Base-by-base conservation (phyloP, 2,797 vertebrate genomes). In the Huso huso region DNA sequence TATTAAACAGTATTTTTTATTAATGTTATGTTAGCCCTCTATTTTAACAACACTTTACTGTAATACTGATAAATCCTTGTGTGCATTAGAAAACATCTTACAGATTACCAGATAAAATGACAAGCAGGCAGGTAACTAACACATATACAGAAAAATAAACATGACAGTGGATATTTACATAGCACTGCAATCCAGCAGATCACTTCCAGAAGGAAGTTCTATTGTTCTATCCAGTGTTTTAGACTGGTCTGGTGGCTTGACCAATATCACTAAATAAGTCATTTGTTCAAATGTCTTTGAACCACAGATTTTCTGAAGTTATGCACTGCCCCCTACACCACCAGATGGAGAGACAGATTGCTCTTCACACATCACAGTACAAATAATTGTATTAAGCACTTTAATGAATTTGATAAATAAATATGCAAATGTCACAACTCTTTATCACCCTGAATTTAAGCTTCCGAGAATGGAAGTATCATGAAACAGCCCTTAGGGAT, bases 391-490 rank as follows among this genome's bases (percentile, higher is more conserved):
- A 80, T 81, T 79, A 78, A 79, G 78, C 79, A 73, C 77, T 80
- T 71, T 77, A 67, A 68, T 69, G 75, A 68, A 23, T 81, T 78
- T 77, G 75, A 80, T 81, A 85, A 85, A 82, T 81, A 82, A 80
- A 84, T 76, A 82, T 70, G 73, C 71, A 77, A 75, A 82, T 83
- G 83, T 78, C 77, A 77, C 78, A 77, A 79, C 76, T 82, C 79
- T 82, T 81, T 77, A 83, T 80, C 76, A 76, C 74, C 72, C 60
- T 62, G 18, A 48, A 62, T 73, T 83, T 77, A 78, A 57, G 63
- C 74, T 78, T 79, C 70, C 37, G 68, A 74, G 78, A 74, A 68
- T 49, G 49, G 67, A 80, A 73, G 79, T 74, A 76, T 75, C 71
- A 66, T 62, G 57, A 64, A 62, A 78, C 62, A 71, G 70, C 74